A percentile compares a stretch with the other conserved stretches of the same genome.
phyloP scores from a whole-genome alignment of 2,797 vertebrate species.

The Heliangelus exortis region DNA sequence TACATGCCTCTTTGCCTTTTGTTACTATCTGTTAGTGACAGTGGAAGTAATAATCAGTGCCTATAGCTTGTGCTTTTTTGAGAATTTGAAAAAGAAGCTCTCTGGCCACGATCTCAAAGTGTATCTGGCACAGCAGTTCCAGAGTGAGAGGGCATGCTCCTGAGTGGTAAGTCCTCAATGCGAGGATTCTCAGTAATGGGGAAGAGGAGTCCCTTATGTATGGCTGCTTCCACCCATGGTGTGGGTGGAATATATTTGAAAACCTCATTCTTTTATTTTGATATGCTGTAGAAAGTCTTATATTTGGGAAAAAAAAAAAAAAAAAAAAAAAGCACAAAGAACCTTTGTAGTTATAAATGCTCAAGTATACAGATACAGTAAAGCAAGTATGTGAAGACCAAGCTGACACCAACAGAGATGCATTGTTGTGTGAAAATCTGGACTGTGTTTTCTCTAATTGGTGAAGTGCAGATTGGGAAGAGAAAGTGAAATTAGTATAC shows the following conservation, averaged over 20 bases:
- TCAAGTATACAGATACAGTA: neutral
- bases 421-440: neutral
- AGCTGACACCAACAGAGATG: neutral
- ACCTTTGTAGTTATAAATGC: neutral
- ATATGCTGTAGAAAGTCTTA: neutral
- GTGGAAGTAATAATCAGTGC: neutral
- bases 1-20: neutral
- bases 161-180: neutral
- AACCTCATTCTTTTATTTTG: neutral
- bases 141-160: neutral
- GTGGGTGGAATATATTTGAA: neutral
- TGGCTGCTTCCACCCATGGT: neutral
- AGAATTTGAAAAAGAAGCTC: neutral
- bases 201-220: neutral
- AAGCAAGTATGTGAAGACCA: constrained; percentile 10
- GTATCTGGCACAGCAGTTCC: neutral
- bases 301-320: neutral
- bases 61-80: neutral
- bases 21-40: neutral
- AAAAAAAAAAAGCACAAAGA: neutral
- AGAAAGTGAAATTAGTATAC: neutral
- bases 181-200: neutral
- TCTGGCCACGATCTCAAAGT: neutral
- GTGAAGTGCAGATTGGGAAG: neutral
- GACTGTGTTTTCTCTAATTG: neutral